Evolutionary conservation across 53 echinoderm and acorn worm species (phyloP), one percentile per base, ranked within the genome.

Genomic region (Crossaster papposus): DNA sequence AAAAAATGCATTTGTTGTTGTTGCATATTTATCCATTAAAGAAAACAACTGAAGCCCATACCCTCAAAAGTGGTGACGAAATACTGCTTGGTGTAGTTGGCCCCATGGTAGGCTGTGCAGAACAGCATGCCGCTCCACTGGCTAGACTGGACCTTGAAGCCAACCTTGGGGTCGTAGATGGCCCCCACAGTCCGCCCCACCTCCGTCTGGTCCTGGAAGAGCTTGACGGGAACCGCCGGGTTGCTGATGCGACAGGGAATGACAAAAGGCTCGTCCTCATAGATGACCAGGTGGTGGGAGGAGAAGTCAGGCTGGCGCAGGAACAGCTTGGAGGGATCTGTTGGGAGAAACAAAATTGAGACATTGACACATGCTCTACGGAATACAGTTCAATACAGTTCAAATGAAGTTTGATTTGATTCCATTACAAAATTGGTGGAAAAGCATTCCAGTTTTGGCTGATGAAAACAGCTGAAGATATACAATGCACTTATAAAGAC

Each of bases 61-160:
- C 82, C 82, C 28, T 82, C 82, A 68, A 82, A 82, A 65, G 18
- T 23, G 20, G 82, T 36, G 50, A 65, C 13, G 82, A 82, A 82
- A 36, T 35, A 64, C 50, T 82, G 82, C 35, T 82, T 8, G 44
- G 82, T 82, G 82, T 82, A 82, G 12, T 65, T 82, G 65, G 36
- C 68, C 33, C 82, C 82, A 5, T 64, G 36, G 82, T 82, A 82
- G n/a, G 82, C 82, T 4, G 82, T 82, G 70, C 82, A 82, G 26
- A 44, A 65, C 82, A 82, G 68, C 38, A 82, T n/a, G 26, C 82
- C 82, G 14, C 38, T 36, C 82, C 82, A 78, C 36, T 93, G 83
- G 30, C 93, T 83, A 13, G 84, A 88, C 35, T 87, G 83, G 73
- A 95, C 81, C 5, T 81, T 75, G 81, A 95, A 95, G 24, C 95